A percentile compares a stretch with the other conserved stretches of the same genome.
These are phyloP conservation scores for Sander vitreus DNA, from an alignment of 2,113 vertebrate genomes.

Conservation along the genomic window DNA sequence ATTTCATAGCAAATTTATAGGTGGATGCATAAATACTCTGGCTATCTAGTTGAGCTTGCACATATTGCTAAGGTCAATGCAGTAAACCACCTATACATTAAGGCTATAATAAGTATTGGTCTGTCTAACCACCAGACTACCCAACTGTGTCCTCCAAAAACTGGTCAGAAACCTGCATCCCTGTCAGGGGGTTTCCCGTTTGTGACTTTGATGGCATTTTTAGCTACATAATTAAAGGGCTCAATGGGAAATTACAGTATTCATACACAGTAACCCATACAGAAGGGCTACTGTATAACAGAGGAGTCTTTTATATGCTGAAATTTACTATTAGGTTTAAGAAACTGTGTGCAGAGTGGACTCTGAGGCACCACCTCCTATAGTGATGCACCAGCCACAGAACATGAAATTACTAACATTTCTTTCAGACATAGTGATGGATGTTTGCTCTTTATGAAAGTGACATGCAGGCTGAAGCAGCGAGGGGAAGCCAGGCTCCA, in stretches of 20 bases:
- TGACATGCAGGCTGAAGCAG: conserved; percentile 49
- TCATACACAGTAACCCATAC: conserved; percentile 43
- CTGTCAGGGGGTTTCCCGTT: conserved; percentile 45
- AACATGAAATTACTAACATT: conserved; percentile 54
- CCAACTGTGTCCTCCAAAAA: conserved; percentile 43
- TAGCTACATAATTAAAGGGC: conserved; percentile 65
- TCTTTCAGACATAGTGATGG: conserved; percentile 62
- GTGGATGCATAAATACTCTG: not conserved
- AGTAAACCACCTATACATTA: conserved; percentile 45
- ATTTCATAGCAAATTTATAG: not conserved
- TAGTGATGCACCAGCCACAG: conserved; percentile 24
- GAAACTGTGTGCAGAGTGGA: conserved; percentile 10
- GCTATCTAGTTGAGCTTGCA: not conserved
- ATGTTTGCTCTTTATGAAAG: conserved; percentile 67
- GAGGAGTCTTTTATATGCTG: conserved; percentile 21
- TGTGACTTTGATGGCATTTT: conserved; percentile 54
- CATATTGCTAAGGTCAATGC: not conserved
- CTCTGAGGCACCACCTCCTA: conserved; percentile 14
- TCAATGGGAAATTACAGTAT: conserved; percentile 57
- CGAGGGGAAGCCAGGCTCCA: conserved; percentile 50
- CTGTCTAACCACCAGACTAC: conserved; percentile 16
- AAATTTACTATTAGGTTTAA: conserved; percentile 34
- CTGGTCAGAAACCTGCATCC: conserved; percentile 40
- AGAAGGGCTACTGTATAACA: conserved; percentile 41
- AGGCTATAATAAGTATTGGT: conserved; percentile 52